Conservation (phyloP, 1,140 invertebrate species). For the Bombus sylvicola region DNA sequence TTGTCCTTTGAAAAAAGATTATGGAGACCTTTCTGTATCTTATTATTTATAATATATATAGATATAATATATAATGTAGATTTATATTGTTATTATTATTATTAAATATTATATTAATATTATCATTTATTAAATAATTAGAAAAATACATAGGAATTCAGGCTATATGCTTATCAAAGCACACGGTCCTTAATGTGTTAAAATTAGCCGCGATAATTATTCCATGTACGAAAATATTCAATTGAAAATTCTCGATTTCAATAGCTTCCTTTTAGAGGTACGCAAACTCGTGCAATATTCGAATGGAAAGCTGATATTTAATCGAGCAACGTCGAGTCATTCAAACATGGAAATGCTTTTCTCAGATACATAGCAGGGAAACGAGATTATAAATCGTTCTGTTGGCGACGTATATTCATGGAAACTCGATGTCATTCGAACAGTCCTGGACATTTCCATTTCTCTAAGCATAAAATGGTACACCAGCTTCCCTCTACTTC, state of each 20-base stretch:
- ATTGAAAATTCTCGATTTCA: not conserved
- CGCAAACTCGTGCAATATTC: not conserved
- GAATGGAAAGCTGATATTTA: slow-evolving; percentile 1
- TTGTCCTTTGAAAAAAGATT: too few relatives aligned
- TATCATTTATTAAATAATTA: too few relatives aligned
- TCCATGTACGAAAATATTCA: not conserved
- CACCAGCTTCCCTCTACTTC: not conserved
- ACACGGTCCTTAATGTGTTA: too few relatives aligned
- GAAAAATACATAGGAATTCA: too few relatives aligned
- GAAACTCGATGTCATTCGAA: not conserved
- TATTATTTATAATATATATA: too few relatives aligned
- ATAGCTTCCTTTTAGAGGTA: not conserved
- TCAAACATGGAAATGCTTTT: slow-evolving; percentile 3
- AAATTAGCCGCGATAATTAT: not conserved
- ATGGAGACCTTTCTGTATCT: too few relatives aligned
- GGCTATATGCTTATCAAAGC: too few relatives aligned
- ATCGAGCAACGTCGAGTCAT: slow-evolving; percentile 1
- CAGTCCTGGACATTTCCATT: not conserved
- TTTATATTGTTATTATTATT: too few relatives aligned
- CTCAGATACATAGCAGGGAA: not conserved
- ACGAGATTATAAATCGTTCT: not conserved
- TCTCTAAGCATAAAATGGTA: not conserved
- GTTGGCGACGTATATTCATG: not conserved
- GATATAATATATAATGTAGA: too few relatives aligned
- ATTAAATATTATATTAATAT: too few relatives aligned